Evolutionary conservation across 2,888 invertebrate species (phyloP).

Genomic region (Macrophya alboannulata): DNA sequence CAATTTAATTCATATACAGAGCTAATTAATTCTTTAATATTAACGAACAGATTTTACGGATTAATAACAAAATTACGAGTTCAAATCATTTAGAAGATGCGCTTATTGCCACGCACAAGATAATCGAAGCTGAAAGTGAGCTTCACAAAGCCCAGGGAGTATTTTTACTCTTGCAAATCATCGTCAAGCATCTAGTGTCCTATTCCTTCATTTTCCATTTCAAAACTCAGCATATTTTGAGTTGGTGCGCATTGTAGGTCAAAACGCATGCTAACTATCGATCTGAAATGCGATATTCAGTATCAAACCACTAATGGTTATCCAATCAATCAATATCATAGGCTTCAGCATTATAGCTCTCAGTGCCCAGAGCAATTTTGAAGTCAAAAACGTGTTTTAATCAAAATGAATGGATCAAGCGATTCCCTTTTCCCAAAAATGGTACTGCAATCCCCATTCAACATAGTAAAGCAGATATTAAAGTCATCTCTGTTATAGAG

Average conservation of each 20-base stretch:
- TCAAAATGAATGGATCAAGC: background rate
- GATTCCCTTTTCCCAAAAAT: background rate
- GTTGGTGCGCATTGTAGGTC: background rate
- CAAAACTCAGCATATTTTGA: too few species aligned
- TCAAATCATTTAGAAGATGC: too few species aligned
- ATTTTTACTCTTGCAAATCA: background rate
- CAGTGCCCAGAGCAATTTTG: background rate
- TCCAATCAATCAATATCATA: background rate
- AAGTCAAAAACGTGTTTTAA: background rate
- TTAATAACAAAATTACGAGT: too few species aligned
- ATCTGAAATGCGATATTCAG: background rate
- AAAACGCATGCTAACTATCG: background rate
- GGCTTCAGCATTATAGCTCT: background rate
- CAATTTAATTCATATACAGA: too few species aligned
- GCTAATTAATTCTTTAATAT: too few species aligned
- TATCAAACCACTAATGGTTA: background rate
- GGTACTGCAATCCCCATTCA: background rate
- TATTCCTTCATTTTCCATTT: background rate
- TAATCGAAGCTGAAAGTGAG: background rate
- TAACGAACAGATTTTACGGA: too few species aligned
- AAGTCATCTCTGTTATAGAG: conserved; percentile 5
- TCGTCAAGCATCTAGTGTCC: background rate
- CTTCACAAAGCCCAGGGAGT: background rate
- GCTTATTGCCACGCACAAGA: too few species aligned
- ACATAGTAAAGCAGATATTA: background rate